Conservation (phyloP, 2,888 invertebrate species). For the Nomada hirtipes region DNA sequence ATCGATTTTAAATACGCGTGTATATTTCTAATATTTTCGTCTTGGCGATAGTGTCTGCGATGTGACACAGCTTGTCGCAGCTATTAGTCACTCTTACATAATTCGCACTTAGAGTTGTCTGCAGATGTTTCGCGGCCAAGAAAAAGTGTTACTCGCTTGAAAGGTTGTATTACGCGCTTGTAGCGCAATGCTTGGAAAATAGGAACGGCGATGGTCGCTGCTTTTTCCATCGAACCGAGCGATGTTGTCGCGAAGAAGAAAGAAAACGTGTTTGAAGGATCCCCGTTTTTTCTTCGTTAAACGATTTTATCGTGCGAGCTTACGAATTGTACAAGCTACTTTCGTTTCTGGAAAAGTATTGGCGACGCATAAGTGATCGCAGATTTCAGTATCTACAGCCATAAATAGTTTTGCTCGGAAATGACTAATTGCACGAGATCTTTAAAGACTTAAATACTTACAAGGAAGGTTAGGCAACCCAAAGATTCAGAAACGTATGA, state of each 20-base stretch:
- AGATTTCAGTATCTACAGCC: no score
- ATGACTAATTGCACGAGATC: no score
- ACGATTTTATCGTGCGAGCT: no score
- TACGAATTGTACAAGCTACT: no score
- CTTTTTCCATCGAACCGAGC: not conserved
- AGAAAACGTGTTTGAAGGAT: not conserved
- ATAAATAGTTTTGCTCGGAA: no score
- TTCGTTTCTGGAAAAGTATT: no score
- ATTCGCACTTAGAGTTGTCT: constrained; percentile 31
- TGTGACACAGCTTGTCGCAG: constrained; percentile 18
- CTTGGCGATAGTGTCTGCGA: constrained; percentile 10
- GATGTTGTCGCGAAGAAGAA: not conserved
- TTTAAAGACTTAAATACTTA: no score
- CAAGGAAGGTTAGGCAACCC: no score
- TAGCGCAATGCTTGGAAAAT: constrained; percentile 3
- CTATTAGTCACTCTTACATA: constrained; percentile 56
- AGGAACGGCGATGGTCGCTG: constrained; percentile 23
- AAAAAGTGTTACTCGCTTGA: constrained; percentile 32
- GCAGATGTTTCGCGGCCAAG: constrained; percentile 28
- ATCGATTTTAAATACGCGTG: constrained; percentile 24
- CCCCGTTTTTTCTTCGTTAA: no score
- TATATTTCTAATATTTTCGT: constrained; percentile 41
- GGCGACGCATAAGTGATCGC: no score
- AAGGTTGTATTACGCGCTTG: constrained; percentile 46
- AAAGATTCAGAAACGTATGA: no score